Evolutionary conservation across 2,797 vertebrate species (phyloP), one percentile per base, ranked within the genome.

Genomic region (Buceros bicornis): DNA sequence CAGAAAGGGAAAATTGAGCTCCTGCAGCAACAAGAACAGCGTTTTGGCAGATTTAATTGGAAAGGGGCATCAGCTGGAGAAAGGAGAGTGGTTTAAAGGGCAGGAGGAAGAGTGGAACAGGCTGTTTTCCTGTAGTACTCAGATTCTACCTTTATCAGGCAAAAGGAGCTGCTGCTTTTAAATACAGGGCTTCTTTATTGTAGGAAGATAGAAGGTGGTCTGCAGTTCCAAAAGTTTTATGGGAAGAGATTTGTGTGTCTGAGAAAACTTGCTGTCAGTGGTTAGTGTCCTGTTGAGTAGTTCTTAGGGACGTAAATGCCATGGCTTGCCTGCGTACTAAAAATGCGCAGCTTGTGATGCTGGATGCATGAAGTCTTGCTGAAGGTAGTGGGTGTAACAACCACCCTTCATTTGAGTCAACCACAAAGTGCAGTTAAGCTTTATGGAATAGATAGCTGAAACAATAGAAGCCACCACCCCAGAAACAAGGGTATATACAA

Each of bases 351-450:
- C 29, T 80, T 14, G 40, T 87, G 87, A 37, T 56, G 56, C 91
- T 79, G 57, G 35, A 29, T 56, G 61, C 47, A 6, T 42, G n/a
- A 86, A 60, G 81, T 51, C 82, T 82, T 43, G 51, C 56, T 87
- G 89, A 87, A 84, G 73, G 35, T 60, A 42, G 86, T 72, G 82
- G 82, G 82, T 64, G 78, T 94, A 94, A 84, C 79, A 87, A 79
- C 77, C 48, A 70, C 77, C 81, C 62, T 93, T 91, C 62, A 5
- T 54, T n/a, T 57, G 19, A 87, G 25, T 76, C 28, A 64, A 70
- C 45, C 81, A 70, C 71, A 80, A 65, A 93, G 80, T 90, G 90
- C 85, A 93, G 94, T 95, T 94, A 95, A 79, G 73, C 62, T 91
- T 95, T 50, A 89, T 37, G 66, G 87, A 87, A 76, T 1, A 90